phyloP scores from a whole-genome alignment of 2,888 invertebrate genomes.

The Cerastis leucographa region DNA sequence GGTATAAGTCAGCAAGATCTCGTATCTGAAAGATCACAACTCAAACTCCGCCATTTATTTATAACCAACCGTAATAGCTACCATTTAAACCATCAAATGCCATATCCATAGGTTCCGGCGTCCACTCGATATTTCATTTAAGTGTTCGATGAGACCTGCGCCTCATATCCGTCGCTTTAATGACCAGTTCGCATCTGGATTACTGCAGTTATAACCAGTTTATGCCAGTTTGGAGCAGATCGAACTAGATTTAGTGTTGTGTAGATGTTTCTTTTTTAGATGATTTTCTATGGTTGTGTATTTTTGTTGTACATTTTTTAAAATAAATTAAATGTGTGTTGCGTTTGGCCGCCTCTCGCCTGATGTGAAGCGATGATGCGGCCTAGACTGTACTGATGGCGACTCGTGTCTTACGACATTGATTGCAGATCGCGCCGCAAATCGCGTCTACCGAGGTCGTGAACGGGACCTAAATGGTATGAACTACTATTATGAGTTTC shows the following conservation, averaged over 20 bases:
- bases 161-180: conserved; percentile 76
- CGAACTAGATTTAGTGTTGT: conserved; percentile 50
- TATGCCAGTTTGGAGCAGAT: conserved; percentile 50
- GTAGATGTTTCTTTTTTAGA: conserved; percentile 5
- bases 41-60: background rate
- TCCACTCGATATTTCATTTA: conserved; percentile 62
- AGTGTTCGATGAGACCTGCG: conserved; percentile 62
- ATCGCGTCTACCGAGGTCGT: background rate
- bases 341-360: no score
- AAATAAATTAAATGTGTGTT: no score
- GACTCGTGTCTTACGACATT: background rate
- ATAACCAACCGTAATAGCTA: conserved; percentile 6
- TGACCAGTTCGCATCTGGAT: conserved; percentile 66
- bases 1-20: background rate
- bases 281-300: background rate
- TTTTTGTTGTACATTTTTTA: background rate
- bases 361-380: no score
- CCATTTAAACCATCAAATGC: conserved; percentile 22
- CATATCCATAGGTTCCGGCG: conserved; percentile 18
- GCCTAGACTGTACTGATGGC: no score
- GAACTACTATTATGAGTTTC: background rate
- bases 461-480: background rate
- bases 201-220: conserved; percentile 65
- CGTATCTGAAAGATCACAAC: conserved; percentile 7
- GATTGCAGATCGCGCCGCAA: background rate